Evolutionary conservation across 2,113 vertebrate genomes (phyloP).

Genomic region (Athene cunicularia): DNA sequence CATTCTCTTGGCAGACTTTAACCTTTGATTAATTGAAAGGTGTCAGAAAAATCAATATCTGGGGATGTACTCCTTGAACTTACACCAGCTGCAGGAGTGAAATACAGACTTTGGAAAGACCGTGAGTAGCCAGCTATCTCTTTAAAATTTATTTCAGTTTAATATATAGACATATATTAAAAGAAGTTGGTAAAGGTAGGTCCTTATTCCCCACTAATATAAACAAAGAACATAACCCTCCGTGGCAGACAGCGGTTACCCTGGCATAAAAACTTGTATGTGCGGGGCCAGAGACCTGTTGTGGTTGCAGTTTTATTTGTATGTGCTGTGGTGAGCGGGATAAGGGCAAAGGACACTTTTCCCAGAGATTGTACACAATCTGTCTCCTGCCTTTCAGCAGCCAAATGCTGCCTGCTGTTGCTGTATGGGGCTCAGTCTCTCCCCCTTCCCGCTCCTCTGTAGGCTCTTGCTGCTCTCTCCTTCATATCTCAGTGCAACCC

Average conservation of each 20-base stretch:
- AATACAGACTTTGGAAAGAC: neutral
- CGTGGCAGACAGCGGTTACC: neutral
- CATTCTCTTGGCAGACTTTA: slow-evolving; percentile 54
- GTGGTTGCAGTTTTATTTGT: neutral
- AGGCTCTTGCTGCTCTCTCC: neutral
- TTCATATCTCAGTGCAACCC: neutral
- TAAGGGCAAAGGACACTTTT: neutral
- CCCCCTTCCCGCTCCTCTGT: fast-evolving
- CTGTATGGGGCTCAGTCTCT: neutral
- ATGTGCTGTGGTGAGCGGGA: neutral
- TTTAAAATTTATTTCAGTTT: neutral
- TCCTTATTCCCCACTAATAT: neutral
- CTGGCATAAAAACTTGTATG: neutral
- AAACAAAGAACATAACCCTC: neutral
- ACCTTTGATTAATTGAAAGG: slow-evolving; percentile 38
- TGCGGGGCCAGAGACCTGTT: neutral
- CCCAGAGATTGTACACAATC: fast-evolving
- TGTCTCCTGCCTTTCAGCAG: neutral
- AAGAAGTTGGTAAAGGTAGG: neutral
- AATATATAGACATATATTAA: neutral
- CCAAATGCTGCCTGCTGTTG: neutral
- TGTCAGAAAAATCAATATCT: slow-evolving; percentile 16
- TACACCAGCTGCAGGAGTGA: neutral
- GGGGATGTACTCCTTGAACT: neutral
- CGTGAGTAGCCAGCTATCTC: neutral